Percentiles rank a stretch among this genome's conserved stretches.
Conservation (phyloP, 2,797 vertebrate genomes). For the Limnodromus scolopaceus region DNA sequence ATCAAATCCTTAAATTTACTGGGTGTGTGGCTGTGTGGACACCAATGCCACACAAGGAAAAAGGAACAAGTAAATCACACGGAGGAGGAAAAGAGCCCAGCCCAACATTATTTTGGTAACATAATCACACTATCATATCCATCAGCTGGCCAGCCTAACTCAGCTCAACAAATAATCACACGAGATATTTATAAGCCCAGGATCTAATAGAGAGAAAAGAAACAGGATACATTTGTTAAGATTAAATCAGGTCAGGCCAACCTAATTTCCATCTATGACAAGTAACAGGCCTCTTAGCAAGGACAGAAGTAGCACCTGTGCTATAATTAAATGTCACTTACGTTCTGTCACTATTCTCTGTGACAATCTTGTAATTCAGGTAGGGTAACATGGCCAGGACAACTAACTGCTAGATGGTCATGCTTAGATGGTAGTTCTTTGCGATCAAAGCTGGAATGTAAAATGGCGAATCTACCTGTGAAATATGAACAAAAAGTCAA, state of each 20-base stretch:
- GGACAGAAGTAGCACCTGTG: rapidly evolving
- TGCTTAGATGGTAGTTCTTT: background rate
- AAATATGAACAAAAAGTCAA: background rate
- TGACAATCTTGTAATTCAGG: background rate
- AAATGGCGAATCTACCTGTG: background rate
- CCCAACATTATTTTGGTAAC: background rate
- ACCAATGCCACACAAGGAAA: background rate
- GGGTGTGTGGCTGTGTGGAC: background rate
- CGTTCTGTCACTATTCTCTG: background rate
- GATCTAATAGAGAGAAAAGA: background rate
- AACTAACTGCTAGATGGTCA: background rate
- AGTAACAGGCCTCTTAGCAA: background rate
- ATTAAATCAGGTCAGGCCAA: background rate
- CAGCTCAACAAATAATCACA: background rate
- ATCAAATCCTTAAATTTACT: background rate
- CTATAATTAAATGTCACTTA: background rate
- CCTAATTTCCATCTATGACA: background rate
- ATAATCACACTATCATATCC: rapidly evolving
- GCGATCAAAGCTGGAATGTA: background rate
- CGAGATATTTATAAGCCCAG: background rate
- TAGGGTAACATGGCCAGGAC: background rate
- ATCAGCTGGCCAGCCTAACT: background rate
- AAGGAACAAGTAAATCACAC: background rate
- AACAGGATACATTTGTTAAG: background rate
- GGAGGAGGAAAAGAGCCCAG: background rate